Base-by-base conservation (phyloP, 1,140 invertebrate genomes). In the Drosophila ficusphila region DNA sequence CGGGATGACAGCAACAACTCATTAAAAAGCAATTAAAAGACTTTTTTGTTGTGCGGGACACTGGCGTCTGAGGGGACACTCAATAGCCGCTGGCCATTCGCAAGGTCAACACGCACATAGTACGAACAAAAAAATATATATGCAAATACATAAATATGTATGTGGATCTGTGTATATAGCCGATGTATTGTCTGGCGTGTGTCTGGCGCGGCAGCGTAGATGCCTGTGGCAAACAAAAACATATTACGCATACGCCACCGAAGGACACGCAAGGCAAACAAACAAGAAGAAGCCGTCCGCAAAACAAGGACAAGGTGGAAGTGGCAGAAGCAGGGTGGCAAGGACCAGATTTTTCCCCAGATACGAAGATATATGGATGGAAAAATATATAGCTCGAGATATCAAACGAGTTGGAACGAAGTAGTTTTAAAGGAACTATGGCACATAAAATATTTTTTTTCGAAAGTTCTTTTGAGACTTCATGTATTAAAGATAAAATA, bases 1-100 rank as follows among this genome's bases (percentile, higher is more conserved):
- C 18, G 36, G 31, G 62, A 29, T 39, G 64, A 68, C 64, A 67
- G 34, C 61, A 42, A 39, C 57, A 53, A 64, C 54, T 65, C 76
- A 79, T 79, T 79, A 81, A 81, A 81, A 81, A 76, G 77, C 77
- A 81, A 76, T 81, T 81, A 81, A 76, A 72, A 70, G 56, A 52
- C 53, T 64, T 69, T 65, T 68, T 68, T 67, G 64, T 67, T 67
- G 25, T 41, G 51, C 27, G 34, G 53, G 34, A 76, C 73, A 69
- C 14, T 18, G 46, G 25, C 64, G 33, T 60, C 31, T 41, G 56
- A 23, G 33, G 21, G 39, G 42, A 41, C 75, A 46, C 60, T 54
- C 33, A 53, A 52, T 79, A 68, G 61, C 77, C 73, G 61, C 18
- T 53, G 77, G 77, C 77, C 74, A 62, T 54, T 81, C 61, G 65